These are phyloP conservation scores for Ericerus pela DNA, from an alignment of 1,140 invertebrate species.

Conservation along the genomic window DNA sequence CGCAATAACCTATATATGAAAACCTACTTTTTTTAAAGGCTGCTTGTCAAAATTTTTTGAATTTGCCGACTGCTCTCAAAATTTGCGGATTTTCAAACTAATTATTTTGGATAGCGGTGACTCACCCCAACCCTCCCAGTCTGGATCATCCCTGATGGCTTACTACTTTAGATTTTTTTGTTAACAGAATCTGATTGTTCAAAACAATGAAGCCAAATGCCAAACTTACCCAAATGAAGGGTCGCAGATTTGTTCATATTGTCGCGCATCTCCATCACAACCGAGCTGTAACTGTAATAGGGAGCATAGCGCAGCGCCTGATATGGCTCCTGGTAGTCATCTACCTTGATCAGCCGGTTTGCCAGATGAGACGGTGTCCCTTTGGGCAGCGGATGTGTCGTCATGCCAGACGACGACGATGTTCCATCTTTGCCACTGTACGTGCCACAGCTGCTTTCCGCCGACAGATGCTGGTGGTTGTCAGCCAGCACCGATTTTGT, in stretches of 20 bases:
- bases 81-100: no score
- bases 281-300: slow-evolving; percentile 62
- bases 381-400: slow-evolving; percentile 30
- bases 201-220: no score
- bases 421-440: slow-evolving; percentile 25
- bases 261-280: slow-evolving; percentile 60
- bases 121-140: no score
- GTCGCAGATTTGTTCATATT: slow-evolving; percentile 40
- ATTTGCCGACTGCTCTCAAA: no score
- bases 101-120: no score
- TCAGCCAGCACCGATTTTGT: slow-evolving; percentile 34
- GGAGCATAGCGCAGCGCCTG: slow-evolving; percentile 57
- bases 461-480: slow-evolving; percentile 30
- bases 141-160: no score
- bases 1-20: no score
- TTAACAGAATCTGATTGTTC: no score
- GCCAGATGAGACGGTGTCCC: slow-evolving; percentile 31
- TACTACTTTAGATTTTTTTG: no score
- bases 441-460: slow-evolving; percentile 36
- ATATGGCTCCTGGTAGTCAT: slow-evolving; percentile 66
- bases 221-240: slow-evolving; percentile 35
- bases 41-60: no score
- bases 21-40: no score
- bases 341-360: slow-evolving; percentile 41
- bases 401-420: slow-evolving; percentile 32